Evolutionary conservation across 1,140 invertebrate genomes (phyloP), one percentile per base, ranked within the genome.

Genomic region (Proctacanthus coquilletti): DNA sequence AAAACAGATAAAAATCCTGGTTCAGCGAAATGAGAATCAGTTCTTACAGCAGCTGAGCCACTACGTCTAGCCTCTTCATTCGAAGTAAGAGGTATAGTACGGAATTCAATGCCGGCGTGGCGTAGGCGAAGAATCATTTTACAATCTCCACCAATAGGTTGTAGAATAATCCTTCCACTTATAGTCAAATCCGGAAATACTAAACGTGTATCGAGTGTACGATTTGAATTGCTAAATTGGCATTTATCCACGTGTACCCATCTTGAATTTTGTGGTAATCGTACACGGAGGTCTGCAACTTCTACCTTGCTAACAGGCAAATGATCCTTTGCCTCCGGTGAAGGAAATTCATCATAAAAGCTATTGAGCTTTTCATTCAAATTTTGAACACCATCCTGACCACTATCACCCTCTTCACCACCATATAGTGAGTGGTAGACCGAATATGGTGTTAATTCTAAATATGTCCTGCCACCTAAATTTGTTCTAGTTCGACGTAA

Each of bases 1-100:
- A 84, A 84, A 1, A 85, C 79, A 10, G 79, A 83, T 15, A 83
- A 77, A 42, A 84, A 84, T 18, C 80, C 75, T 0, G 80, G 81
- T 49, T 85, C 80, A 1, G 83, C 66, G 43, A 84, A 84, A 46
- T 81, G 81, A 0, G 80, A 82, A 46, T 83, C 78, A 0, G 81
- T 84, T 50, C 77, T 71, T 3, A 84, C 77, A 21, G 78, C 73
- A 51, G 81, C 77, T 43, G 77, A 70, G 2, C 75, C 76, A 62
- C 62, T 39, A 60, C 53, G 38, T 2, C 50, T 43, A 0, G 52
- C 53, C 31, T 56, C 49, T 6, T 25, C n/a, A 25, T 25, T 25
- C n/a, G n/a, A 8, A 8, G 23, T 8, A 8, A 25, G n/a, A 1
- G 56, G 56, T 25, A 55, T 49, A 0, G 71, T 72, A 10, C 69